phyloP scores from a whole-genome alignment of 53 echinoderm and acorn worm species.

The Zoroaster sp. region DNA sequence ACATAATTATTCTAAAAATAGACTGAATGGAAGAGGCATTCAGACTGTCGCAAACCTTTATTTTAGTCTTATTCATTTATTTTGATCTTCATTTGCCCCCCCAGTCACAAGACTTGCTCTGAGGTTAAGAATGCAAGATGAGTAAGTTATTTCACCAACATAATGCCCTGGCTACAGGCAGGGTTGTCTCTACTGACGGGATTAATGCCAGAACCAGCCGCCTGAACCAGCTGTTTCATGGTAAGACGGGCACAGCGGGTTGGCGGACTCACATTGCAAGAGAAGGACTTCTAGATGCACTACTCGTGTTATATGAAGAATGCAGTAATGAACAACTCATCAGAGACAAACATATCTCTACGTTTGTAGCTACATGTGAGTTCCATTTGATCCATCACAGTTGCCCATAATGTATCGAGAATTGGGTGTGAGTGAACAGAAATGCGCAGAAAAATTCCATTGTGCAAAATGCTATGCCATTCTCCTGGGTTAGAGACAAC shows the following conservation, averaged over 20 bases:
- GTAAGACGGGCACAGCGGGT: constrained; percentile 58
- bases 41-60: neutral
- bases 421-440: too few relatives aligned
- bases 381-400: too few relatives aligned
- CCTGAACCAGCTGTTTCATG: constrained; percentile 71
- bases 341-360: constrained; percentile 72
- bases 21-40: too few relatives aligned
- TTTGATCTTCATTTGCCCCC: neutral
- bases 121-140: neutral
- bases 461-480: too few relatives aligned
- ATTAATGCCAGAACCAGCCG: constrained; percentile 55
- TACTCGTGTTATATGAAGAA: constrained; percentile 82
- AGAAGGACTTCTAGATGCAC: constrained; percentile 81
- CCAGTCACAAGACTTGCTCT: neutral
- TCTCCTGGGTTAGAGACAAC: too few relatives aligned
- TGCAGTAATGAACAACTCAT: constrained; percentile 69
- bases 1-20: too few relatives aligned
- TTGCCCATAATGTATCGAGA: too few relatives aligned
- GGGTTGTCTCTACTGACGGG: neutral
- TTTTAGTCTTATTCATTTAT: neutral
- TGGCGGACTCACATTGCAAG: constrained; percentile 62
- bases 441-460: too few relatives aligned
- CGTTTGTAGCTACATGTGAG: constrained; percentile 86
- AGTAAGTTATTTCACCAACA: neutral
- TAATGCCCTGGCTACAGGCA: neutral